Base-by-base conservation (phyloP, 2,888 invertebrate genomes). In the Eupelmus urozonus region DNA sequence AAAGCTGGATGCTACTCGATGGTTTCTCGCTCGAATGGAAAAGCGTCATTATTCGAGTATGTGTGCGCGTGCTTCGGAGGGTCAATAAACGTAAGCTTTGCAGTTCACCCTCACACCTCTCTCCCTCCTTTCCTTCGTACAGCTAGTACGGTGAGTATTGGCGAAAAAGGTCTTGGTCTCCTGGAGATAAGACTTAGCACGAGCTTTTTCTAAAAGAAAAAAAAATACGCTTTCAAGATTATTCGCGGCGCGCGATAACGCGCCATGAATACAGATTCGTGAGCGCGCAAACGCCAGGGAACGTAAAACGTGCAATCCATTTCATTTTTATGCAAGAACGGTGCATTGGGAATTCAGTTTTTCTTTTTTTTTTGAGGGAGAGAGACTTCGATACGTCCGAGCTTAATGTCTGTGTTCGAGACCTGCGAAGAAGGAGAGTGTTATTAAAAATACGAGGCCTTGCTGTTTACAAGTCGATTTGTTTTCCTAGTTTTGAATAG, bases 211-310 rank as follows among this genome's bases (percentile, higher is more conserved):
- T 34, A 34, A 34, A 34, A 18, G 18, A 63, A 20, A 63, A 40
- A 63, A 27, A 49, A 49, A 51, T 65, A 49, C 18, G 49, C 49
- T 65, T 65, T 49, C 29, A 1, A 27, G 49, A 65, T 65, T 65
- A 65, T 51, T 34, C 49, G 27, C 65, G 25, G 27, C n/a, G 20
- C 42, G 34, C 49, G 7, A 49, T 4, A 49, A 49, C 11, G n/a
- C 13, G 16, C 49, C 49, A 49, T 49, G n/a, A 16, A 49, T 49
- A 49, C 49, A 49, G 16, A 49, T 49, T 2, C 13, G 2, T 49
- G 49, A 11, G 16, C 40, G 40, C 40, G 40, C 40, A 40, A 40
- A 40, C 40, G 40, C 11, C 11, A 40, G 11, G 40, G 13, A n/a
- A 49, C 7, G 49, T 49, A 49, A 49, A 49, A 16, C 49, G 16